Evolutionary conservation across 2,113 vertebrate genomes (phyloP).

Genomic region (Thermophis baileyi): DNA sequence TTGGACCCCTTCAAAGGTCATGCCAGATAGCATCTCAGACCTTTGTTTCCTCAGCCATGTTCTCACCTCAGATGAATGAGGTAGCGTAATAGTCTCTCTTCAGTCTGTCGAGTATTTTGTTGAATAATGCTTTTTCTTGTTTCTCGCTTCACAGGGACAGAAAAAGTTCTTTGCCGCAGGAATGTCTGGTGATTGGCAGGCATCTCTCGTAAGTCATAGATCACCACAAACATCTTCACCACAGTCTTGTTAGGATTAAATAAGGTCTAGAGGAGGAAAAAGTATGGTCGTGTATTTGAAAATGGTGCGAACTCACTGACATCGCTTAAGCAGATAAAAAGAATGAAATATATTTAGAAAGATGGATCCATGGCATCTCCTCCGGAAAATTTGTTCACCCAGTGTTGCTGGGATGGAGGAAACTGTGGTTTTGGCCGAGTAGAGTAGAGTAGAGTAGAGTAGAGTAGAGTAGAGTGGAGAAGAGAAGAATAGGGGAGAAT

Average conservation of each 20-base stretch:
- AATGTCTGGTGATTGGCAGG: conserved; percentile 98
- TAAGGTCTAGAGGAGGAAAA: conserved; percentile 88
- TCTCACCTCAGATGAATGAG: conserved; percentile 96
- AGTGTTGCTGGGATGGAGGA: background rate
- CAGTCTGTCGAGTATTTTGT: conserved; percentile 75
- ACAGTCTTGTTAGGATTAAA: conserved; percentile 99
- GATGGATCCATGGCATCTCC: background rate
- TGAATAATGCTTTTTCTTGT: conserved; percentile 78
- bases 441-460: too few species aligned
- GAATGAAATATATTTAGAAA: background rate
- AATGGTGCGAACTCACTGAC: conserved; percentile 10
- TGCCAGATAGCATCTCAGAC: background rate
- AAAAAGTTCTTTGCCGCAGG: conserved; percentile 97
- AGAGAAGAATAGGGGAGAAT: too few species aligned
- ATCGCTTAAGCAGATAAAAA: background rate
- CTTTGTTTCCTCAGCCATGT: background rate
- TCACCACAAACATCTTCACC: conserved; percentile 99
- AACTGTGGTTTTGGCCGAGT: background rate
- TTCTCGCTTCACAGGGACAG: conserved; percentile 92
- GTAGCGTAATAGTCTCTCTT: conserved; percentile 94
- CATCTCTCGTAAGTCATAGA: conserved; percentile 95
- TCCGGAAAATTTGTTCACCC: background rate
- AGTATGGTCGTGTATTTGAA: background rate
- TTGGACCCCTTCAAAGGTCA: background rate
- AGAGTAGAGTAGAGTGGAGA: too few species aligned